Evolutionary conservation across 2,113 vertebrate genomes (phyloP).

Genomic region (Sminthopsis crassicaudata): DNA sequence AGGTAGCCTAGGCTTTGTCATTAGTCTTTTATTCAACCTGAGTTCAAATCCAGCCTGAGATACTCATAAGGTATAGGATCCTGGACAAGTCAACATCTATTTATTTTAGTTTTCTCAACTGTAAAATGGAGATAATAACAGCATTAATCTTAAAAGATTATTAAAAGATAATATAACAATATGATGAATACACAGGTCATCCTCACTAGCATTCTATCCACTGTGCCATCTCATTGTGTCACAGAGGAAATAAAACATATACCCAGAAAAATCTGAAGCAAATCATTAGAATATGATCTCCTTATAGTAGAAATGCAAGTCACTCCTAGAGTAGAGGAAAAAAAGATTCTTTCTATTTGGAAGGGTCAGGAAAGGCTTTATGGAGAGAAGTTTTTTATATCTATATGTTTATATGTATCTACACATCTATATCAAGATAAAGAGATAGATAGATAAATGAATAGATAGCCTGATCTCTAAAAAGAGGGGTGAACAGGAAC

Average conservation of each 20-base stretch:
- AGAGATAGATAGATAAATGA: no score
- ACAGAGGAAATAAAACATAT: background rate
- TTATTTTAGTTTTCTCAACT: background rate
- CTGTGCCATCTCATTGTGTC: background rate
- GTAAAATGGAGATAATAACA: background rate
- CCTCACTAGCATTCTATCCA: background rate
- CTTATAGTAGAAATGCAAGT: background rate
- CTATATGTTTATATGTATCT: no score
- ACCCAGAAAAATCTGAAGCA: background rate
- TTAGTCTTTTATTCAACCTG: background rate
- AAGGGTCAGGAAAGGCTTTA: background rate
- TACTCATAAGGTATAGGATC: background rate
- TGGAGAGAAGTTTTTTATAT: background rate
- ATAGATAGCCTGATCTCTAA: no score
- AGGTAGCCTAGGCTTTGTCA: background rate
- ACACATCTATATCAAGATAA: no score
- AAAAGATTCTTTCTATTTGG: background rate
- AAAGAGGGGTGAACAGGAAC: no score
- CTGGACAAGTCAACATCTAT: background rate
- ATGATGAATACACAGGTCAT: no score
- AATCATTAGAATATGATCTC: background rate
- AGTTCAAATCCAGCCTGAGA: background rate
- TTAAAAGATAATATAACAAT: background rate
- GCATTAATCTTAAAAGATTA: background rate
- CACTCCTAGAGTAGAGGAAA: background rate